phyloP scores from a whole-genome alignment of 64 coral and sea anemone species.

The Platygyra sinensis region DNA sequence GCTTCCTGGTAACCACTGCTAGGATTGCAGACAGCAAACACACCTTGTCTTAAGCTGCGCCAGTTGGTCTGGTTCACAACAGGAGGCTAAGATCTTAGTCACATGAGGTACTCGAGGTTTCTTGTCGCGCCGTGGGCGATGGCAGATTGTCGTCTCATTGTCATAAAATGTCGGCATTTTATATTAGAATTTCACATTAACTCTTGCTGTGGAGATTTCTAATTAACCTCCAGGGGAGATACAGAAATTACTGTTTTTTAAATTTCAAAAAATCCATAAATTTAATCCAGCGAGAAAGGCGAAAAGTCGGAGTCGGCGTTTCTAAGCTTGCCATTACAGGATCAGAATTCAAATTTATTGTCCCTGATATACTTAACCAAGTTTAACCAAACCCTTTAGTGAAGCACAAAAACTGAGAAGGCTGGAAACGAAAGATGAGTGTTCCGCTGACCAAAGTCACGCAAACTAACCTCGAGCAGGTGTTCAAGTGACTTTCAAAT shows the following conservation, averaged over 20 bases:
- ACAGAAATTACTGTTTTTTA: too few relatives aligned
- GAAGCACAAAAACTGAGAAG: not conserved
- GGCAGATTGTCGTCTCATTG: not conserved
- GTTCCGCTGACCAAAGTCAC: not conserved
- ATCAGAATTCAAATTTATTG: too few relatives aligned
- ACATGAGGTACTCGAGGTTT: not conserved
- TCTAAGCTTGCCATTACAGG: too few relatives aligned
- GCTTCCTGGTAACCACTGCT: not conserved
- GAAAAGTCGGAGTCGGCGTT: too few relatives aligned
- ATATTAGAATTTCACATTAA: not conserved
- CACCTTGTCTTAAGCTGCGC: too few relatives aligned
- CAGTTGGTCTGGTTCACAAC: not conserved
- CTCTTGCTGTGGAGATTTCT: not conserved
- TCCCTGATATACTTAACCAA: too few relatives aligned
- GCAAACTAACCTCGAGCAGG: not conserved
- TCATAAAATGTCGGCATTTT: not conserved
- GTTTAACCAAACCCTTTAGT: not conserved
- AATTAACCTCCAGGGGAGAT: not conserved
- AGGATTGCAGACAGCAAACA: not conserved
- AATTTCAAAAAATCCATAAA: too few relatives aligned
- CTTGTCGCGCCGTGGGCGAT: not conserved
- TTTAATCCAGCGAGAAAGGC: too few relatives aligned
- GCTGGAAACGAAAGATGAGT: not conserved
- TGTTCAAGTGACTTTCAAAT: not conserved
- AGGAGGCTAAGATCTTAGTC: not conserved